phyloP scores from a whole-genome alignment of 2,113 vertebrate genomes.

The Todiramphus chloris region DNA sequence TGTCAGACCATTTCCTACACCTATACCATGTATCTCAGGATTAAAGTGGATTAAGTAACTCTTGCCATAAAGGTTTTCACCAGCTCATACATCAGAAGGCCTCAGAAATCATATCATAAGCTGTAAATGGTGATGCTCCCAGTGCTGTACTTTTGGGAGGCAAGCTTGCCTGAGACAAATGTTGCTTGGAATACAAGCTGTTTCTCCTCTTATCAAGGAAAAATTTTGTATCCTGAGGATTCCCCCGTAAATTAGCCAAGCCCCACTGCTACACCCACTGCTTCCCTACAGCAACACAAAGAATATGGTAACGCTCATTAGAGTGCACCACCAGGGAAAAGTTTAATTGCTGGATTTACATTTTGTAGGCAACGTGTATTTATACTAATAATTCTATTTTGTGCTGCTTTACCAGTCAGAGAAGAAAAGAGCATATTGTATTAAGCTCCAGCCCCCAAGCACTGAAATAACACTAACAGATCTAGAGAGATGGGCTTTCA shows the following conservation, averaged over 20 bases:
- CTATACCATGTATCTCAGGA: neutral
- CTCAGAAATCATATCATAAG: neutral
- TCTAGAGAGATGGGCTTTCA: slow-evolving; percentile 53
- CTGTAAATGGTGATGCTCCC: neutral
- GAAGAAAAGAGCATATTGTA: slow-evolving; percentile 70
- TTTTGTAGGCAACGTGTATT: slow-evolving; percentile 64
- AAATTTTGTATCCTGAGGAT: slow-evolving; percentile 57
- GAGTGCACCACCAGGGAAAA: slow-evolving; percentile 32
- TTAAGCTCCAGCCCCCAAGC: slow-evolving; percentile 61
- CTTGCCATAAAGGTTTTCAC: slow-evolving; percentile 2
- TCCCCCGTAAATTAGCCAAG: slow-evolving; percentile 52
- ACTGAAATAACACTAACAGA: slow-evolving; percentile 37
- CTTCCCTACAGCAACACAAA: slow-evolving; percentile 68
- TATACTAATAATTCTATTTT: slow-evolving; percentile 73
- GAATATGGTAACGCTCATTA: slow-evolving; percentile 65
- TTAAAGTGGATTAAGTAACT: neutral
- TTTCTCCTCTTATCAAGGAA: slow-evolving; percentile 46
- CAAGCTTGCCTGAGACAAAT: slow-evolving; percentile 28
- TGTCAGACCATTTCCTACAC: neutral
- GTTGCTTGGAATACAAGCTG: slow-evolving; percentile 29
- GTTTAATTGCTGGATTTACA: slow-evolving; percentile 74
- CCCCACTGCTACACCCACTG: slow-evolving; percentile 35
- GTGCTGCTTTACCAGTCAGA: slow-evolving; percentile 57
- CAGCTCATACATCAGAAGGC: neutral
- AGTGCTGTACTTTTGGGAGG: neutral